Base-by-base conservation (phyloP, 1,140 invertebrate species). In the Diorhabda elongata region DNA sequence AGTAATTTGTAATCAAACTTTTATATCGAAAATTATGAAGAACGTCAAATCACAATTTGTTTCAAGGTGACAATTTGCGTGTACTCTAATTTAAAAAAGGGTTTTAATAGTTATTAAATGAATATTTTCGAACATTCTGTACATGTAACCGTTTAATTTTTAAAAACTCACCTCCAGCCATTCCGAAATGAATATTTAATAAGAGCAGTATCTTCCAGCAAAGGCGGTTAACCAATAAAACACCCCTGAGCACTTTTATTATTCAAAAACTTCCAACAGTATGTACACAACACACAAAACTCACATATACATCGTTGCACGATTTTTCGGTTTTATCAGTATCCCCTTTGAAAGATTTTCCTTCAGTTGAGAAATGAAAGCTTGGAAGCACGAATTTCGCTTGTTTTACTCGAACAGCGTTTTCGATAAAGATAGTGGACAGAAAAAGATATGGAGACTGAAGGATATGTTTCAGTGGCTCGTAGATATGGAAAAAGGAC, bases 181-280 rank as follows among this genome's bases (percentile, higher is more conserved):
- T 11, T 11, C 7, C 4, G 59, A 3, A 11, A 47, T 62, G 44
- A 62, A 62, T 47, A 62, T 62, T 62, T 62, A 42, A 62, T 11
- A 44, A 62, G n/a, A 3, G 44, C 7, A 11, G 9, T 42, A 44
- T 44, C 42, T 11, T 11, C 42, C 41, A 65, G 26, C 5, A 7
- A 43, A 58, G 47, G 8, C n/a, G 64, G 64, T 58, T 42, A 65
- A 44, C 56, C 64, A 56, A 57, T 65, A 58, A 58, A 65, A 8
- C 41, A n/a, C 9, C 11, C 41, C 11, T 8, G 58, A 52, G 52
- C 64, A 65, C 56, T 65, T 65, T 65, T 65, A 65, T 65, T 65
- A 65, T 65, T 65, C 64, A 65, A 41, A 61, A 65, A 56, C 64
- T 9, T 5, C n/a, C 6, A 65, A 52, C 9, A 7, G 44, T 7